phyloP scores from a whole-genome alignment of 37 sponge, comb jelly and placozoan genomes.

The Agelas oroides region DNA sequence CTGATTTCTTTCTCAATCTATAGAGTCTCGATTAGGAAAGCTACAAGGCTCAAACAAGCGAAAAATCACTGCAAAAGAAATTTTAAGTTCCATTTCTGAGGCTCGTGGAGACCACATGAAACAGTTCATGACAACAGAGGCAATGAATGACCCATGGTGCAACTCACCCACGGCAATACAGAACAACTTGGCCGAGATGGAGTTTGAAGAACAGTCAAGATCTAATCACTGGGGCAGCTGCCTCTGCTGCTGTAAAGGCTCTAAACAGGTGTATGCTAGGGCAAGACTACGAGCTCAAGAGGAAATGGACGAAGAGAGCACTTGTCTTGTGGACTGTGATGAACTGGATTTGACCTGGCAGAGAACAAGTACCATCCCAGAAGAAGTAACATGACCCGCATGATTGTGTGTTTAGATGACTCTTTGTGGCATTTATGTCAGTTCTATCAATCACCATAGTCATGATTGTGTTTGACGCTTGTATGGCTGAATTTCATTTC shows the following conservation, averaged over 20 bases:
- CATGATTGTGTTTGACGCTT: too few relatives aligned
- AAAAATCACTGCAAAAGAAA: slow-evolving; percentile 40
- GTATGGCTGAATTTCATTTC: too few relatives aligned
- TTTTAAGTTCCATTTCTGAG: slow-evolving; percentile 35
- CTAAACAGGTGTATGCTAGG: neutral
- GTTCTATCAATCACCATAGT: too few relatives aligned
- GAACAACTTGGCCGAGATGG: slow-evolving; percentile 1
- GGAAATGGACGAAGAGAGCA: slow-evolving; percentile 38
- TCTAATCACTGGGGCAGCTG: neutral
- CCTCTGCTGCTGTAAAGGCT: neutral
- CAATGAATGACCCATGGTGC: neutral
- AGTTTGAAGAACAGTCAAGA: neutral
- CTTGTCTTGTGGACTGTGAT: slow-evolving; percentile 63
- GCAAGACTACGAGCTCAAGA: neutral
- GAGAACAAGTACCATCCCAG: too few relatives aligned
- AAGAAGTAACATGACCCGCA: too few relatives aligned
- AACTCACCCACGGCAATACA: neutral
- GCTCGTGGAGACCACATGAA: slow-evolving; percentile 72
- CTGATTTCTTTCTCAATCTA: too few relatives aligned
- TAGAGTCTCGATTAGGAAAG: slow-evolving; percentile 6
- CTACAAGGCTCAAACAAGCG: slow-evolving; percentile 22
- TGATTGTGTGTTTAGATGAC: too few relatives aligned
- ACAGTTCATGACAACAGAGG: neutral
- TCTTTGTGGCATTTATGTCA: too few relatives aligned
- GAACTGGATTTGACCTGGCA: slow-evolving; percentile 54